Conservation (phyloP, 64 coral and sea anemone genomes). For the Montipora cactus region DNA sequence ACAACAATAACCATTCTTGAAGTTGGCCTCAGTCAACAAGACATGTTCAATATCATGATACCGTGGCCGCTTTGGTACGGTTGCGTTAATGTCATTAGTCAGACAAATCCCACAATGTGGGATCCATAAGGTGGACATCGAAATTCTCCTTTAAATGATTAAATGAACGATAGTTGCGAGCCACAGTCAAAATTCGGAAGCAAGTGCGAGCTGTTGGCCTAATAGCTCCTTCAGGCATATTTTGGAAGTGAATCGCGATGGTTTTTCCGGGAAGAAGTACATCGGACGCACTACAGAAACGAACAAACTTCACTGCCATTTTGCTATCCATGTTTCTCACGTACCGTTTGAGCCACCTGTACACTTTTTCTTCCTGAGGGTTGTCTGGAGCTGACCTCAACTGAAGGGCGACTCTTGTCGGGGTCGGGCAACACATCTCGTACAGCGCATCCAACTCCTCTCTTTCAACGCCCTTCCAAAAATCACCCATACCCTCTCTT, state of each 20-base stretch:
- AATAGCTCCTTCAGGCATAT: slow-evolving; percentile 8
- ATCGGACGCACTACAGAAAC: background rate
- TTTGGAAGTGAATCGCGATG: background rate
- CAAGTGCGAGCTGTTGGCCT: slow-evolving; percentile 27
- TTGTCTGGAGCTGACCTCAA: background rate
- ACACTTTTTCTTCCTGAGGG: slow-evolving; percentile 31
- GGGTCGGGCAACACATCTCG: no score
- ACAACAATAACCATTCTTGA: no score
- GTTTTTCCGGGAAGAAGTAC: slow-evolving; percentile 14
- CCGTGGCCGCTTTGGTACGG: no score
- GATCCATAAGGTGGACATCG: slow-evolving; percentile 30
- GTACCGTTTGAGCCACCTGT: background rate
- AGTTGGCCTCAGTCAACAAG: no score
- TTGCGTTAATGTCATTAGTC: no score
- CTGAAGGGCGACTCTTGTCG: no score
- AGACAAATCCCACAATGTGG: slow-evolving; percentile 35
- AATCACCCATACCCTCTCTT: no score
- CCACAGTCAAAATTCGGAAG: slow-evolving; percentile 13
- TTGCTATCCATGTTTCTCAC: background rate
- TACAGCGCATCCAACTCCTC: no score
- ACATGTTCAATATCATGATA: no score
- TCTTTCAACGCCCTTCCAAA: no score
- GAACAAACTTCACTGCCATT: slow-evolving; percentile 7
- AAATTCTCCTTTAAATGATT: slow-evolving; percentile 19
- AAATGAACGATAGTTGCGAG: slow-evolving; percentile 39